These are phyloP conservation scores for Sebastes umbrosus DNA, from an alignment of 2,797 vertebrate genomes.

Conservation along the genomic window DNA sequence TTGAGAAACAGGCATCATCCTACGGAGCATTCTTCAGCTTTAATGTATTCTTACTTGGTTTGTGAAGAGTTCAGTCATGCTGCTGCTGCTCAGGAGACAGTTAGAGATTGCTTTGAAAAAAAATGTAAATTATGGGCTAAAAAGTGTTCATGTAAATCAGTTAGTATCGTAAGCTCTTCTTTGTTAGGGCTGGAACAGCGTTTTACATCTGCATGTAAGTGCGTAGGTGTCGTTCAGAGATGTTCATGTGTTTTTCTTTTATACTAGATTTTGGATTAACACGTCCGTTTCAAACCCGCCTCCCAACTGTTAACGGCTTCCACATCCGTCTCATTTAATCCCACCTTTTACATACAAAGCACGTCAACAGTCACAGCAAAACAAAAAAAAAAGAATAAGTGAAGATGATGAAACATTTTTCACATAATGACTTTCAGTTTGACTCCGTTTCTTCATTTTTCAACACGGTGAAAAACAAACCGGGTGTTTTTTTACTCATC, in stretches of 20 bases:
- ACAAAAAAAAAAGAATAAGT: slow-evolving; percentile 1
- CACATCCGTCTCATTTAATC: background rate
- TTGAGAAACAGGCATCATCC: background rate
- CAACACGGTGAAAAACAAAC: background rate
- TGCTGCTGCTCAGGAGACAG: background rate
- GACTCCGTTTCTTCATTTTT: background rate
- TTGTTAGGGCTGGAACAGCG: background rate
- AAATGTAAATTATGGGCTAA: background rate
- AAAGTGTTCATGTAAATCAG: background rate
- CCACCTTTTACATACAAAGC: background rate
- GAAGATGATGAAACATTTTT: background rate
- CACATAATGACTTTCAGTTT: background rate
- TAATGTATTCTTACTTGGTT: background rate
- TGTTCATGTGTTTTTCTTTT: background rate
- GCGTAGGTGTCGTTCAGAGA: background rate
- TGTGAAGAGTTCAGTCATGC: background rate
- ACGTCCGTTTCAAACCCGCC: background rate
- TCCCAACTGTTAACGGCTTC: background rate
- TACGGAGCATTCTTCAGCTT: background rate
- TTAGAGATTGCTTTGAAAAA: background rate
- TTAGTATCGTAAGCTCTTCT: background rate
- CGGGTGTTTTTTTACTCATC: background rate
- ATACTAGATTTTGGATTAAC: background rate
- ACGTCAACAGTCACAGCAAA: background rate
- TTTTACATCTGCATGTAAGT: background rate